phyloP scores from a whole-genome alignment of 2,113 vertebrate species.

The Siniperca chuatsi region DNA sequence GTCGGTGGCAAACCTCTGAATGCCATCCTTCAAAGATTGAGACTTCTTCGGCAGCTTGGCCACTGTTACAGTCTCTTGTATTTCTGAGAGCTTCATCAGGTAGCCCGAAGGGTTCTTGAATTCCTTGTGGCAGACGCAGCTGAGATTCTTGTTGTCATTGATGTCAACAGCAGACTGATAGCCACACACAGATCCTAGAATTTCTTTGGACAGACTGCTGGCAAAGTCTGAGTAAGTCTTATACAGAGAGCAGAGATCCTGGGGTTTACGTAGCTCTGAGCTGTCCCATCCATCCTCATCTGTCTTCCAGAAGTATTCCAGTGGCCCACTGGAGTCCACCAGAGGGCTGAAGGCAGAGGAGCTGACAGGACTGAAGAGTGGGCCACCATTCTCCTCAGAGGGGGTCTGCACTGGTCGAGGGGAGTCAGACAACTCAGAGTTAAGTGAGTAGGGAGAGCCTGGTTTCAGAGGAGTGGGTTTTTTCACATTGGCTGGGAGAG shows the following conservation, averaged over 20 bases:
- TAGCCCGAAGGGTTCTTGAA: conserved; percentile 83
- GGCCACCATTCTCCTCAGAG: conserved; percentile 88
- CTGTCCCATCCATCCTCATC: conserved; percentile 66
- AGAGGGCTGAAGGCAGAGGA: conserved; percentile 96
- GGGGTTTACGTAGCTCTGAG: conserved; percentile 82
- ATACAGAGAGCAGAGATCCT: conserved; percentile 83
- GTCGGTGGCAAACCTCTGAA: conserved; percentile 94
- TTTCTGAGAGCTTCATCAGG: conserved; percentile 86
- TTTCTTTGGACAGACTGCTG: conserved; percentile 90
- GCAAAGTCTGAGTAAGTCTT: conserved; percentile 91
- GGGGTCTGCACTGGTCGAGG: conserved; percentile 87
- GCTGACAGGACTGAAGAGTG: conserved; percentile 93
- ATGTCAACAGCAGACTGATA: conserved; percentile 83
- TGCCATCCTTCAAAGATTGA: conserved; percentile 89
- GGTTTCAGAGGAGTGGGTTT: conserved; percentile 97
- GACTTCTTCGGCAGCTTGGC: conserved; percentile 87
- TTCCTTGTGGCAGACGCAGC: conserved; percentile 86
- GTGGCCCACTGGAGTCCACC: conserved; percentile 83
- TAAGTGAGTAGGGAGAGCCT: conserved; percentile 87
- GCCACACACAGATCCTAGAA: conserved; percentile 90
- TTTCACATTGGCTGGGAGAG: conserved; percentile 92
- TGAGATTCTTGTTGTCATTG: conserved; percentile 86
- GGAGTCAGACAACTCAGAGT: conserved; percentile 89
- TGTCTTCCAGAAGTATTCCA: conserved; percentile 89
- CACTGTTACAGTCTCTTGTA: conserved; percentile 83